Percentiles rank a stretch among this genome's conserved stretches.
Evolutionary conservation across 2,797 vertebrate genomes (phyloP).

Genomic region (Thripadectes ignobilis): DNA sequence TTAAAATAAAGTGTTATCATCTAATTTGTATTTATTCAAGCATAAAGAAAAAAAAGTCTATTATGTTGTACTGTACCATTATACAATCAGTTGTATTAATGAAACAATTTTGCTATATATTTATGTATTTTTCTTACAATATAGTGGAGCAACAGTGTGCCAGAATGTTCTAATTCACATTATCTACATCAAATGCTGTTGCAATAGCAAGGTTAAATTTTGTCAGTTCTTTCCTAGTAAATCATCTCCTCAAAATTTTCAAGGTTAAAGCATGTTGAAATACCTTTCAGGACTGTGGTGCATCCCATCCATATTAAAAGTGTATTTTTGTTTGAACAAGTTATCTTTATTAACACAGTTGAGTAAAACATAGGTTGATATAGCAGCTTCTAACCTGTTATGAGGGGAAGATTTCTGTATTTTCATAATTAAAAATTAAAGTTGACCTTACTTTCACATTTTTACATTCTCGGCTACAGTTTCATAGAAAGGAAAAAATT

Average conservation of each 20-base stretch:
- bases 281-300: background rate
- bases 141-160: background rate
- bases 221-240: background rate
- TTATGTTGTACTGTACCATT: background rate
- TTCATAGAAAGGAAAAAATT: background rate
- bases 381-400: background rate
- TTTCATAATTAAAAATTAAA: background rate
- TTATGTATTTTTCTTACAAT: background rate
- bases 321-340: background rate
- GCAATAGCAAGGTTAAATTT: background rate
- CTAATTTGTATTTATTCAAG: constrained; percentile 60
- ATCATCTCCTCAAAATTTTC: background rate
- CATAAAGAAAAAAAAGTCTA: constrained; percentile 28
- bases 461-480: background rate
- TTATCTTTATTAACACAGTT: background rate
- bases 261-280: background rate
- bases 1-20: constrained; percentile 54
- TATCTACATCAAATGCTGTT: background rate
- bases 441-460: background rate
- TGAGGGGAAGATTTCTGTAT: background rate
- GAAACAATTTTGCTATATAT: background rate
- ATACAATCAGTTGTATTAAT: background rate
- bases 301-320: background rate
- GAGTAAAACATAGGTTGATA: background rate
- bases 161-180: background rate